Evolutionary conservation across 2,888 invertebrate genomes (phyloP).

Genomic region (Caenorhabditis sinica): DNA sequence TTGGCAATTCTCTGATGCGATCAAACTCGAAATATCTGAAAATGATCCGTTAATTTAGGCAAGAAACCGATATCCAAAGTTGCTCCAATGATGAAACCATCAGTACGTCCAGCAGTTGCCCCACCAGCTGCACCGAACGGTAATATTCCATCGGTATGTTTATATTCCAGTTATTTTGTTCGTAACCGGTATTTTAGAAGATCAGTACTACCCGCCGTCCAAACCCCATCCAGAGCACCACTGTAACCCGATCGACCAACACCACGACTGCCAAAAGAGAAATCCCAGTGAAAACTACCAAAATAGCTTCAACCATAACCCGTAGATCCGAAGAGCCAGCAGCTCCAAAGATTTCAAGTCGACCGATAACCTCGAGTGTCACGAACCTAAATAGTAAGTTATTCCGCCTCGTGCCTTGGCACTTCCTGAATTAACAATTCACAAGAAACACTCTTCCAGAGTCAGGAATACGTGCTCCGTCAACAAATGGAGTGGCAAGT

Average conservation of each 20-base stretch:
- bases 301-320: constrained; percentile 19
- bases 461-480: constrained; percentile 39
- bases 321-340: constrained; percentile 56
- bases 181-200: constrained; percentile 16
- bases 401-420: constrained; percentile 30
- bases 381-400: constrained; percentile 64
- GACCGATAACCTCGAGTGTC: constrained; percentile 54
- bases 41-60: constrained; percentile 30
- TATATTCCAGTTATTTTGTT: not conserved
- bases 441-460: constrained; percentile 47
- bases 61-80: constrained; percentile 68
- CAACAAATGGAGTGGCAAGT: constrained; percentile 27
- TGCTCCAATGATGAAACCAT: constrained; percentile 60
- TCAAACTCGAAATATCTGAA: not conserved
- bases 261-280: constrained; percentile 43
- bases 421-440: constrained; percentile 24
- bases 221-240: constrained; percentile 47
- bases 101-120: constrained; percentile 23
- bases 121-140: constrained; percentile 16
- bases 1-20: too few relatives aligned
- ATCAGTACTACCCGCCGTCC: constrained; percentile 43
- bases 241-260: constrained; percentile 40
- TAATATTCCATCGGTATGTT: constrained; percentile 34
- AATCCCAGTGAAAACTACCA: constrained; percentile 51
- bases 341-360: constrained; percentile 29